Base-by-base conservation (phyloP, 2,797 vertebrate species). In the Cirrhinus mrigala region DNA sequence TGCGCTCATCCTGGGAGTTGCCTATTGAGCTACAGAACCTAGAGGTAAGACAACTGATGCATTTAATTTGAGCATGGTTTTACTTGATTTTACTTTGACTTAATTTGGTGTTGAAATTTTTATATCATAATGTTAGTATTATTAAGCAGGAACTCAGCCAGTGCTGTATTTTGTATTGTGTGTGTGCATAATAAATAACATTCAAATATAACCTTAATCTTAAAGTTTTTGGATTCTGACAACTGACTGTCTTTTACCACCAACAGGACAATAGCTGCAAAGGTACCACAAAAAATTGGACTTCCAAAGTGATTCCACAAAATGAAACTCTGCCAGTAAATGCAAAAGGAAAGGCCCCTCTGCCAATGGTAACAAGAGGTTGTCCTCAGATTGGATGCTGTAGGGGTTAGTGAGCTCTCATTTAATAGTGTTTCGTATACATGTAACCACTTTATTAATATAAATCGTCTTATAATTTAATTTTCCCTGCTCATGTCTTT, bases 11-110 rank as follows among this genome's bases (percentile, higher is more conserved):
- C 10, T 83, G 78, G 62, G 56, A 81, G 27, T 76, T 92, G 40
- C 90, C 88, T 33, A 64, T 92, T 40, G 90, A 92, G 40, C 78
- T 91, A 4, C 86, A 88, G 82, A 93, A 91, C 79, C 81, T 92
- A 66, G 86, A 90, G 85, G 90, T 91, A 76, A 83, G 73, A 44
- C 6, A 58, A 29, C 33, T 33, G 33, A 8, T 60, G 20, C 11
- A 22, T 16, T 50, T 46, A 82, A 66, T 77, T 33, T 48, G 11
- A 18, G 37, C 24, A 22, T 37, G 2, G 56, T 20, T 50, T 66
- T 73, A 24, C 24, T 66, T 74, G 22, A 24, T 58, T 37, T 37
- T 37, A 37, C 33, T 37, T 37, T 37, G 33, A 37, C 33, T 37
- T 37, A 2, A 37, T 37, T 64, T 22, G 14, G 3, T 76, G 24